Evolutionary conservation across 1,140 invertebrate genomes (phyloP), one percentile per base, ranked within the genome.

Genomic region (Hetaerina americana): DNA sequence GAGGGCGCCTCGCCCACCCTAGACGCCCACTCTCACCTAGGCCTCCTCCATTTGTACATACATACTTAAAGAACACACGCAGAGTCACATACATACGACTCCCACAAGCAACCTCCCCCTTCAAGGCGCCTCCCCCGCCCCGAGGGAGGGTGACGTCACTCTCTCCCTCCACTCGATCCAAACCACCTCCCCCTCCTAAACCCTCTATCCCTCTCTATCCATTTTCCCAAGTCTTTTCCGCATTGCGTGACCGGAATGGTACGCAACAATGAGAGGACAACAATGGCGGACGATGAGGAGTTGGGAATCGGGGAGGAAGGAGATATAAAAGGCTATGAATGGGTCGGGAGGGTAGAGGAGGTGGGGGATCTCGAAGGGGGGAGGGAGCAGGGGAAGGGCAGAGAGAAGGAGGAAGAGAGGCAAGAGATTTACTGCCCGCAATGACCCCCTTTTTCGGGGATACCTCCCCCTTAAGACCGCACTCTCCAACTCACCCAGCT

Each of bases 371-470:
- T n/a, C n/a, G n/a, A n/a, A n/a, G n/a, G n/a, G n/a, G n/a, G 40
- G 40, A 10, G 40, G 40, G 40, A 10, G 40, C 2, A 18, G 40
- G 40, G 40, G 40, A n/a, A n/a, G n/a, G n/a, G n/a, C n/a, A n/a
- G n/a, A n/a, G n/a, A n/a, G n/a, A n/a, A n/a, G n/a, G 40, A 57
- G 40, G 31, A 40, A 57, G 40, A 57, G 73, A 57, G 68, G 74
- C 75, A 75, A 66, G 40, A 75, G 74, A 75, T 75, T 71, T 69
- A 66, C 66, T 73, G 72, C 72, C 74, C 26, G 28, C 72, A 68
- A 67, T 69, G 72, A 75, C 71, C 70, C 67, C 70, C 66, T 69
- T 66, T 26, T 69, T 68, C 70, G 70, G 70, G 71, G 70, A 68
- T 67, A 73, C 68, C 66, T 71, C 72, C 70, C 67, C 66, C 40